Percentiles rank a stretch among this genome's conserved stretches.
phyloP scores from a whole-genome alignment of 2,888 invertebrate genomes.

The Amphipyra berbera region DNA sequence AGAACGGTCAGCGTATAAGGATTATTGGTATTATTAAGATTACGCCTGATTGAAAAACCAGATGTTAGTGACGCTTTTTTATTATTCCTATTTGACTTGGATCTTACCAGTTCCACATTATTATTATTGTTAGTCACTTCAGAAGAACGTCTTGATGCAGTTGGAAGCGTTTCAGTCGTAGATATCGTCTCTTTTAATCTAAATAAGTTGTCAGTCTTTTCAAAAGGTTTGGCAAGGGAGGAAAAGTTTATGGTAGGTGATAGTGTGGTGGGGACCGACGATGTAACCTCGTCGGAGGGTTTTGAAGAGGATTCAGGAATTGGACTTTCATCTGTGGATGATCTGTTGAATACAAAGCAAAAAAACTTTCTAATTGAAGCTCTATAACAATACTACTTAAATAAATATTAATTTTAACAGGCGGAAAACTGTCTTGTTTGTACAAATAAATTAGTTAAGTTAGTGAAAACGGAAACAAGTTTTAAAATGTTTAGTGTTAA shows the following conservation, averaged over 20 bases:
- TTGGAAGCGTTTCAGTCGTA: conserved; percentile 76
- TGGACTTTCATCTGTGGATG: conserved; percentile 87
- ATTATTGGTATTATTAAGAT: conserved; percentile 80
- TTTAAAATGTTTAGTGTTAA: conserved; percentile 41
- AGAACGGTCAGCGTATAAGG: conserved; percentile 84
- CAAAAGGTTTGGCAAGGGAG: conserved; percentile 86
- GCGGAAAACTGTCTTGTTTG: conserved; percentile 31
- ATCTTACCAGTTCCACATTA: conserved; percentile 71
- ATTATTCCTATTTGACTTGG: conserved; percentile 68
- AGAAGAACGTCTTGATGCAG: conserved; percentile 67
- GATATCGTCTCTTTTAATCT: conserved; percentile 78
- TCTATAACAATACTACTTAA: conserved; percentile 68
- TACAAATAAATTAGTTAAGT: conserved; percentile 52
- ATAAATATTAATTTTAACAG: conserved; percentile 60
- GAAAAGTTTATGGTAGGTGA: conserved; percentile 80
- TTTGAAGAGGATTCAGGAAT: conserved; percentile 82
- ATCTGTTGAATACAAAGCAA: conserved; percentile 90
- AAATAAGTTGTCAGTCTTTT: conserved; percentile 83
- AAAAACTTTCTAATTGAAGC: conserved; percentile 86
- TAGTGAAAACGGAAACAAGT: conserved; percentile 60
- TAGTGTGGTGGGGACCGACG: conserved; percentile 70
- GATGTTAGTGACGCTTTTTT: conserved; percentile 85
- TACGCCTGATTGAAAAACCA: conserved; percentile 86
- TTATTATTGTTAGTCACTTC: conserved; percentile 78
- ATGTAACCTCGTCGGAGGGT: conserved; percentile 76